phyloP scores from a whole-genome alignment of 2,113 vertebrate species.

The Leucoraja erinaceus region DNA sequence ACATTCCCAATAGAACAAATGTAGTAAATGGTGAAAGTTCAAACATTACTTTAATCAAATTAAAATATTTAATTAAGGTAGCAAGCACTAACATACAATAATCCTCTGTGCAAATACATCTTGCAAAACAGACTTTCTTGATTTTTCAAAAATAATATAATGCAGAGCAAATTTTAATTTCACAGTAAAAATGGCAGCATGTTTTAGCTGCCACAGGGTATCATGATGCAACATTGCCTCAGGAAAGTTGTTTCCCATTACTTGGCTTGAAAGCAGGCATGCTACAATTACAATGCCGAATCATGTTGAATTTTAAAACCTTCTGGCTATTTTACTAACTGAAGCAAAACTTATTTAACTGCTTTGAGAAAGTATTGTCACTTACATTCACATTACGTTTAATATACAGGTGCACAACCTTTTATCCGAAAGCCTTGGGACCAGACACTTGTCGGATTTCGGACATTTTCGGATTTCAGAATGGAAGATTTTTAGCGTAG shows the following conservation, averaged over 20 bases:
- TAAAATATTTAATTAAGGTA: not conserved
- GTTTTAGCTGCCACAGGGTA: not conserved
- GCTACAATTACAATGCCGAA: not conserved
- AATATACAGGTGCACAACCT: too few relatives aligned
- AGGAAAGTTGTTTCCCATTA: constrained; percentile 8
- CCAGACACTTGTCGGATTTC: too few relatives aligned
- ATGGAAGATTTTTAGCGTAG: too few relatives aligned
- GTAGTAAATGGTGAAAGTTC: not conserved
- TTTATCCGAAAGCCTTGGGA: too few relatives aligned
- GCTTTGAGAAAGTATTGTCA: not conserved
- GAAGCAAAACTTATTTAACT: constrained; percentile 17
- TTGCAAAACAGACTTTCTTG: not conserved
- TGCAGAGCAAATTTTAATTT: not conserved
- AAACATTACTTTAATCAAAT: not conserved
- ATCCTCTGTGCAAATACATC: not conserved
- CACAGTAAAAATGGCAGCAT: not conserved
- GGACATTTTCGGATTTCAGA: too few relatives aligned
- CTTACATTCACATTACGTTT: not conserved
- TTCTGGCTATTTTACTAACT: not conserved
- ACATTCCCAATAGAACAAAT: not conserved
- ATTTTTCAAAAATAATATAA: not conserved
- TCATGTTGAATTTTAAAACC: not conserved
- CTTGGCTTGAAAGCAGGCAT: not conserved
- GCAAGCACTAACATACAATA: not conserved
- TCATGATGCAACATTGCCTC: not conserved